Conservation (phyloP, 2,797 vertebrate genomes). For the Helarctos malayanus region DNA sequence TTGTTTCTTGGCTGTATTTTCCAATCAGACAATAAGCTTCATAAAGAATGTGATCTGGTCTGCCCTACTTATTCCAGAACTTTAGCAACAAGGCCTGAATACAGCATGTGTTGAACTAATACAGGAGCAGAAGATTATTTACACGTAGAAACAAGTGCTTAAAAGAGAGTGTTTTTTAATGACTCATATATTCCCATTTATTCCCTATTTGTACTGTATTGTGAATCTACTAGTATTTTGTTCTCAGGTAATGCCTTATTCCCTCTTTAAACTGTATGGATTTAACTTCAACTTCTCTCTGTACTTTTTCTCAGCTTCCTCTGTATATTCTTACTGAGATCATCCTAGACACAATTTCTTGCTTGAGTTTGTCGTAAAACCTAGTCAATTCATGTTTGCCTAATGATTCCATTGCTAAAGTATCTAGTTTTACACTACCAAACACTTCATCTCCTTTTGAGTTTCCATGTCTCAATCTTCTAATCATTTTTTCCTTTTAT, state of each 20-base stretch:
- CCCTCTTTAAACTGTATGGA: not conserved
- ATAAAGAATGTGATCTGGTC: not conserved
- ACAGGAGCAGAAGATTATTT: not conserved
- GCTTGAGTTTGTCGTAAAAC: not conserved
- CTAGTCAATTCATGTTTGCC: not conserved
- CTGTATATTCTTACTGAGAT: not conserved
- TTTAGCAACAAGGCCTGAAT: not conserved
- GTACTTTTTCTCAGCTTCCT: not conserved
- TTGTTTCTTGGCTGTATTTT: constrained; percentile 49
- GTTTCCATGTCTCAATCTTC: not conserved
- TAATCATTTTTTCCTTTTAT: not conserved
- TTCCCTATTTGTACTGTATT: not conserved
- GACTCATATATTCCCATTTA: not conserved
- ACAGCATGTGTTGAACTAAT: not conserved
- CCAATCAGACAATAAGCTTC: not conserved
- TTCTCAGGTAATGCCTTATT: not conserved
- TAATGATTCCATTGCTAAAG: not conserved
- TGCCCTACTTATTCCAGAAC: not conserved
- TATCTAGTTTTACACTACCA: not conserved
- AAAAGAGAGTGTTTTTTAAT: not conserved
- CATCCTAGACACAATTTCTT: not conserved
- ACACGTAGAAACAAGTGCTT: not conserved
- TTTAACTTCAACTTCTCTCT: not conserved
- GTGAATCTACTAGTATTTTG: not conserved
- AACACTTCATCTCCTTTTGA: not conserved